Evolutionary conservation across 92 coral and sea anemone genomes (phyloP), one percentile per base, ranked within the genome.

Genomic region (Heteractis magnifica): DNA sequence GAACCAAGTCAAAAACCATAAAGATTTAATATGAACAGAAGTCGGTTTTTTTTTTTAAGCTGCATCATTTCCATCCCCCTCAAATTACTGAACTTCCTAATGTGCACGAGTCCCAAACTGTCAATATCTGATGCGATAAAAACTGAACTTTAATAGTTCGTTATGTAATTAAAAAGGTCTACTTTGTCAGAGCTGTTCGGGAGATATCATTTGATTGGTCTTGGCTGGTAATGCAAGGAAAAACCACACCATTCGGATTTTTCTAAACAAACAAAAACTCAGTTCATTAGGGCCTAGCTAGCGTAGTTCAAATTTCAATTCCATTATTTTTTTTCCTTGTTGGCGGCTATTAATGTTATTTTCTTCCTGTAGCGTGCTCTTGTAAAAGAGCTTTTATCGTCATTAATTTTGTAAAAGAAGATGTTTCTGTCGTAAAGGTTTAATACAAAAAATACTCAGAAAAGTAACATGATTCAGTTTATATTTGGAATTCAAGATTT

Each of bases 101-200:
- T 81, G 68, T 81, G 51, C 77, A 68, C 73, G 64, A 75, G 65
- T 52, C 65, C 19, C 20, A 56, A 56, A 81, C 77, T 70, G 84
- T 81, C 77, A 65, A 55, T 65, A 26, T 49, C 15, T 65, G 76
- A 65, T 65, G 77, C 18, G 84, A 81, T 68, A 79, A 60, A 78
- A 81, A 68, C 49, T 12, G 51, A 62, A 18, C 21, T 62, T 70
- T 81, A 81, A 81, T 81, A 68, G 64, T 51, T 70, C 65, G 84
- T 81, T 80, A 77, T 81, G 65, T 81, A 81, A 81, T 81, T 81
- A 81, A 81, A 81, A 81, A 70, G 9, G 20, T 62, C 15, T 68
- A 68, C 23, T 68, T 68, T 68, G 73, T 68, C 73, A 68, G 10
- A 53, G 13, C 58, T 53, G 58, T 53, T 8, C 58, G 58, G 44